Evolutionary conservation across 1,140 invertebrate species (phyloP).

Genomic region (Drosophila sp.): DNA sequence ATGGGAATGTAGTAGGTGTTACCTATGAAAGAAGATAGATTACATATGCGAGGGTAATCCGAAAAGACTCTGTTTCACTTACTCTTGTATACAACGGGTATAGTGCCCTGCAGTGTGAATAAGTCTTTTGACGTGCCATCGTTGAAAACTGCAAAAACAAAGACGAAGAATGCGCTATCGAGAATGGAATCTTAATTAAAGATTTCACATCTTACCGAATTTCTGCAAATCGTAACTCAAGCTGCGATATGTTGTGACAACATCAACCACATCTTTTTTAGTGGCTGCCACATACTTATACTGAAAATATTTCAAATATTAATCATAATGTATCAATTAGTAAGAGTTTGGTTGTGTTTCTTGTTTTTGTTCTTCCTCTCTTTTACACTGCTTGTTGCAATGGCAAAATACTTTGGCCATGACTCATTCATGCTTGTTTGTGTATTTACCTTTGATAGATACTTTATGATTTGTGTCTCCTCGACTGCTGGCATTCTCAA

Average conservation of each 20-base stretch:
- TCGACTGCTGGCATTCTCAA: slow-evolving; percentile 66
- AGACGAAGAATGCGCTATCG: slow-evolving; percentile 5
- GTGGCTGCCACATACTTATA: slow-evolving; percentile 80
- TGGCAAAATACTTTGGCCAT: slow-evolving; percentile 33
- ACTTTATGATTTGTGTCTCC: slow-evolving; percentile 70
- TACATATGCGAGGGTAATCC: background rate
- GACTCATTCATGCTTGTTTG: slow-evolving; percentile 52
- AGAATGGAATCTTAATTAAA: background rate
- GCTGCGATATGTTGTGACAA: slow-evolving; percentile 68
- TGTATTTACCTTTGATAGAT: slow-evolving; percentile 66
- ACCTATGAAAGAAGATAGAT: slow-evolving; percentile 83
- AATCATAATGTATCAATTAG: background rate
- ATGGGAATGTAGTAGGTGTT: slow-evolving; percentile 98
- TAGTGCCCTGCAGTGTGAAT: slow-evolving; percentile 94
- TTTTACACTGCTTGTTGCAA: slow-evolving; percentile 4
- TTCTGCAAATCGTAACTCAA: slow-evolving; percentile 69
- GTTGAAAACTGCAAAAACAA: slow-evolving; percentile 90
- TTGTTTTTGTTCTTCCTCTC: slow-evolving; percentile 9
- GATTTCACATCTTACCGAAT: slow-evolving; percentile 57
- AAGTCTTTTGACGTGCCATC: slow-evolving; percentile 93
- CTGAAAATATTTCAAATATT: slow-evolving; percentile 39
- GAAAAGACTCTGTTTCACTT: slow-evolving; percentile 35
- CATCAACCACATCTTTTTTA: slow-evolving; percentile 77
- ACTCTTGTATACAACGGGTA: slow-evolving; percentile 96
- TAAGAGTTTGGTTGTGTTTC: no score